A percentile compares a stretch with the other conserved stretches of the same genome.
phyloP scores from a whole-genome alignment of 2,113 vertebrate genomes.

The Loxodonta africana region DNA sequence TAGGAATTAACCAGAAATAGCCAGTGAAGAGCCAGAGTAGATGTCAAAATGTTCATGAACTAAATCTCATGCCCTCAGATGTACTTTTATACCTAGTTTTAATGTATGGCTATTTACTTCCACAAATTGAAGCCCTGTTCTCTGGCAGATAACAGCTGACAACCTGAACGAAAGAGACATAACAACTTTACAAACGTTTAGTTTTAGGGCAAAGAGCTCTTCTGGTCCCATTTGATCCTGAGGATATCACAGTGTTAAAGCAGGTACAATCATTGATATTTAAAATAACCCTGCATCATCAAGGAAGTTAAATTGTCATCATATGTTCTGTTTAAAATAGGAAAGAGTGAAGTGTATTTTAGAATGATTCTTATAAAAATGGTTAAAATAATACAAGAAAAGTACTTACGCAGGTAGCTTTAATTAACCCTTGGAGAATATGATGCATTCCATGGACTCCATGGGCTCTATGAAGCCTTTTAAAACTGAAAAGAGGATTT shows the following conservation, averaged over 20 bases:
- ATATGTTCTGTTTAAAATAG: neutral
- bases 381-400: neutral
- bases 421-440: neutral
- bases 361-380: slow-evolving; percentile 30
- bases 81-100: neutral
- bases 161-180: neutral
- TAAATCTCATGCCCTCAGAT: neutral
- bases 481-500: slow-evolving; percentile 16
- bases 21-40: neutral
- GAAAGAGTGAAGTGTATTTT: slow-evolving; percentile 21
- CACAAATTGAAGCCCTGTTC: neutral
- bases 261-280: neutral
- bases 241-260: slow-evolving; percentile 23
- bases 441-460: neutral
- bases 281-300: slow-evolving; percentile 22
- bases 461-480: neutral
- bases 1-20: slow-evolving; percentile 23
- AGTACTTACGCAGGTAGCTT: neutral
- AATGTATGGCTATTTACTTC: neutral
- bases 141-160: neutral
- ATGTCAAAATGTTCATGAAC: neutral
- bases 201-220: neutral
- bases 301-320: slow-evolving; percentile 3
- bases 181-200: neutral
- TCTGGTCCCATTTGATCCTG: neutral